Conservation (phyloP, 2,113 vertebrate species). For the Tonatia bakeri region DNA sequence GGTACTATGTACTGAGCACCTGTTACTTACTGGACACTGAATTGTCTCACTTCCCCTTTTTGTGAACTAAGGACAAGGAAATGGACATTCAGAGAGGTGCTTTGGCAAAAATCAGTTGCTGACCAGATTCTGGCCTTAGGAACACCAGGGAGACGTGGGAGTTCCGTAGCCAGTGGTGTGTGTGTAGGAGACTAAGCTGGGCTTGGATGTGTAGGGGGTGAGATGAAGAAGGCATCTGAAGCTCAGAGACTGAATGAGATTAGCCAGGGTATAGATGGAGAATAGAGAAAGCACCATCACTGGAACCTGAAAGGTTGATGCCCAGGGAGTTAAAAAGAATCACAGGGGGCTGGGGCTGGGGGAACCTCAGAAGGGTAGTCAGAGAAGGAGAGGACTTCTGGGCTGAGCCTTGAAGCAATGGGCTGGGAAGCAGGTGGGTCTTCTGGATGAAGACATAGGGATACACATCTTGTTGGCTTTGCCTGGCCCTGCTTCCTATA, state of each 20-base stretch:
- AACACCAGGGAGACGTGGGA: not conserved
- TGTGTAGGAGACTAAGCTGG: not conserved
- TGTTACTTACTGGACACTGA: not conserved
- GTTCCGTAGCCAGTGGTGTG: not conserved
- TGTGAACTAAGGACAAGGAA: not conserved
- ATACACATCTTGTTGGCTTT: not conserved
- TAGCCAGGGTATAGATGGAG: not conserved
- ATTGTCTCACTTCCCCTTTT: too few species aligned
- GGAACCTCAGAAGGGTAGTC: too few species aligned
- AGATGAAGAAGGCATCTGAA: not conserved
- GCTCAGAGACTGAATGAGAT: not conserved
- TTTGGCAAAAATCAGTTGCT: not conserved
- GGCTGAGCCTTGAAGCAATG: not conserved
- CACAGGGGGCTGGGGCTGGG: not conserved
- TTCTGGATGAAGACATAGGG: not conserved
- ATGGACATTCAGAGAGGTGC: not conserved
- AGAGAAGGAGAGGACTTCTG: not conserved
- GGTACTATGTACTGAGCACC: rapidly evolving
- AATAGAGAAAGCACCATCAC: not conserved
- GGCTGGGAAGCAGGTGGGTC: not conserved
- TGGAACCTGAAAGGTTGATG: not conserved
- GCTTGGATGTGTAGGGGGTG: too few species aligned
- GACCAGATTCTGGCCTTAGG: not conserved
- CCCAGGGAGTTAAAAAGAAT: not conserved
- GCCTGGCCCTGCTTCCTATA: not conserved